Evolutionary conservation across 2,797 vertebrate species (phyloP), one percentile per base, ranked within the genome.

Genomic region (Takifugu rubripes): DNA sequence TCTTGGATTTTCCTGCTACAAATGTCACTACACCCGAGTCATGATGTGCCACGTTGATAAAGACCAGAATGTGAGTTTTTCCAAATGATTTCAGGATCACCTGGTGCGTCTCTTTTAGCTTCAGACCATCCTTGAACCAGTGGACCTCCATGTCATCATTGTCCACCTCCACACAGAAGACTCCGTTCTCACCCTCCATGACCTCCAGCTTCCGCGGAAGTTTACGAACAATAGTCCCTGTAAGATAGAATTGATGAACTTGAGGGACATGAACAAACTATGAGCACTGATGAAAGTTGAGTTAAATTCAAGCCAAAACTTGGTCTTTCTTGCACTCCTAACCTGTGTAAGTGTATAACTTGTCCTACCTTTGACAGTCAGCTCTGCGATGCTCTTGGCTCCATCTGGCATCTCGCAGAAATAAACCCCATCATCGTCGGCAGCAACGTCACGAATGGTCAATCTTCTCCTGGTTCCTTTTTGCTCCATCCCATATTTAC

Each of bases 361-460:
- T 29, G 49, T 15, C 83, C 5, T 54, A 97, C 97, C 96, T 95
- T 92, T 95, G 29, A 99, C 96, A 0, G 94, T 92, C 5, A 99
- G 89, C 49, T 96, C 95, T 0, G 95, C 96, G 1, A 99, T 93
- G 24, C 92, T 96, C 84, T 94, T 94, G 3, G 88, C 94, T 14
- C 95, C 95, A 66, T 94, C 93, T 15, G 94, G 91, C 93, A 95
- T 98, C 86, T 98, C 95, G 26, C 96, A 99, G 43, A 99, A 92
- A 73, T 99, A 99, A 55, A 98, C 90, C 3, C 97, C 96, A 0
- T 99, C 97, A 0, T 99, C 97, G 0, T 99, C 96, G 0, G 89
- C 91, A 60, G 90, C 92, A 0, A 94, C 89, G 1, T 96, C 92
- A 0, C 91, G 91, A 77, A 99, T 96, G 54, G 94, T 94, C 78